These are phyloP conservation scores for Fragum sueziense DNA, from an alignment of 2,888 invertebrate species.

Conservation along the genomic window DNA sequence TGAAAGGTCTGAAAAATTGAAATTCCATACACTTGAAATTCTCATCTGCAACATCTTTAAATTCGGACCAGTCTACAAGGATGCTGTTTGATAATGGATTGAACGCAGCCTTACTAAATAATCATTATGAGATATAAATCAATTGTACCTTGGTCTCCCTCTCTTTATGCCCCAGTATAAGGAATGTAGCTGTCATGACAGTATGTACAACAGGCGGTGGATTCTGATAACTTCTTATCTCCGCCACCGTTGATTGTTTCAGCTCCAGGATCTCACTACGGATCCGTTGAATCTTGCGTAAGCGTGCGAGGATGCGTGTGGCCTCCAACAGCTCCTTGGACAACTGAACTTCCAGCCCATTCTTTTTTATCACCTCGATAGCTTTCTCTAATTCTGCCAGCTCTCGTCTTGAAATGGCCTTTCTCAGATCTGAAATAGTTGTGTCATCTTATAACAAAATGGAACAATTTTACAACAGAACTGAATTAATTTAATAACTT, in stretches of 20 bases:
- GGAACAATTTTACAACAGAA: no score
- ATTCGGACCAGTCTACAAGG: no score
- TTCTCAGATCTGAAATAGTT: constrained; percentile 73
- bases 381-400: constrained; percentile 77
- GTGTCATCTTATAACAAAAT: no score
- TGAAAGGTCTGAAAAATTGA: no score
- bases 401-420: constrained; percentile 76
- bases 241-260: constrained; percentile 81
- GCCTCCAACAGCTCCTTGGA: constrained; percentile 77
- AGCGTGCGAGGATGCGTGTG: constrained; percentile 69
- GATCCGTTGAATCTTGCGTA: constrained; percentile 71
- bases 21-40: no score
- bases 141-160: constrained; percentile 78
- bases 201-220: constrained; percentile 79
- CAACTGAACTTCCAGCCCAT: constrained; percentile 77
- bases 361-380: constrained; percentile 75
- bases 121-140: no score
- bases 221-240: constrained; percentile 79
- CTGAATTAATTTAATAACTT: no score
- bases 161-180: constrained; percentile 78
- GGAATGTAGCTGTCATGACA: constrained; percentile 80
- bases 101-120: no score
- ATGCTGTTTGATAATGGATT: no score
- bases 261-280: constrained; percentile 75
- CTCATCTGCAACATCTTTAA: no score